A percentile compares a stretch with the other conserved stretches of the same genome.
These are phyloP conservation scores for Tokudaia tokunoshimensis DNA, from an alignment of 2,797 vertebrate species.

Conservation along the genomic window DNA sequence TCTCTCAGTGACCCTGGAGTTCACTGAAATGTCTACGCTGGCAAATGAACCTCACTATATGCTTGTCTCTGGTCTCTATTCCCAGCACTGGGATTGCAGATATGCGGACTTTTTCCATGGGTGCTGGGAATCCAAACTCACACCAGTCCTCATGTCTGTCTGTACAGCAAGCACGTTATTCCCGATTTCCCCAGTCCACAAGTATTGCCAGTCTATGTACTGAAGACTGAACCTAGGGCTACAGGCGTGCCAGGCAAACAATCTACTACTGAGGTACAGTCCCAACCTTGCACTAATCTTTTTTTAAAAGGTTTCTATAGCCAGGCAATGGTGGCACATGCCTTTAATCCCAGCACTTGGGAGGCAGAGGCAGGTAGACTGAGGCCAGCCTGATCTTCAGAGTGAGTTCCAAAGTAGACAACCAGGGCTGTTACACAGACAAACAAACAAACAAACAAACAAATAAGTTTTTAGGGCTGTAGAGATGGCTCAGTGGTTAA, in stretches of 20 bases:
- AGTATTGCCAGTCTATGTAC: too few relatives aligned
- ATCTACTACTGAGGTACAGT: background rate
- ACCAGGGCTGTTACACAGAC: background rate
- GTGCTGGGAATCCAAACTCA: background rate
- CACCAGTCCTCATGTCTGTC: background rate
- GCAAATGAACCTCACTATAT: background rate
- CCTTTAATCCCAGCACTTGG: background rate
- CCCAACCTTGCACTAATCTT: background rate
- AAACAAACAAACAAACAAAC: background rate
- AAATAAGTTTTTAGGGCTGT: background rate
- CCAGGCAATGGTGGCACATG: accelerated
- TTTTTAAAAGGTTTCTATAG: background rate
- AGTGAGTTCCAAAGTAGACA: background rate
- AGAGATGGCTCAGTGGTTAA: background rate
- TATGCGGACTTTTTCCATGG: background rate
- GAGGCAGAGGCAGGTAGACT: background rate
- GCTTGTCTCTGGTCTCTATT: background rate
- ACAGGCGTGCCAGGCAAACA: background rate
- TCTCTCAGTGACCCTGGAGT: background rate
- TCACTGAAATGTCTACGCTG: background rate
- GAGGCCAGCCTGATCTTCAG: background rate
- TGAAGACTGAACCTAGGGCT: background rate
- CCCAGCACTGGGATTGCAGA: background rate
- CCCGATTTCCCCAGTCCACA: background rate
- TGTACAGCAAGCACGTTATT: background rate